Evolutionary conservation across 92 coral and sea anemone genomes (phyloP).

Genomic region (Phenganax subtilis): DNA sequence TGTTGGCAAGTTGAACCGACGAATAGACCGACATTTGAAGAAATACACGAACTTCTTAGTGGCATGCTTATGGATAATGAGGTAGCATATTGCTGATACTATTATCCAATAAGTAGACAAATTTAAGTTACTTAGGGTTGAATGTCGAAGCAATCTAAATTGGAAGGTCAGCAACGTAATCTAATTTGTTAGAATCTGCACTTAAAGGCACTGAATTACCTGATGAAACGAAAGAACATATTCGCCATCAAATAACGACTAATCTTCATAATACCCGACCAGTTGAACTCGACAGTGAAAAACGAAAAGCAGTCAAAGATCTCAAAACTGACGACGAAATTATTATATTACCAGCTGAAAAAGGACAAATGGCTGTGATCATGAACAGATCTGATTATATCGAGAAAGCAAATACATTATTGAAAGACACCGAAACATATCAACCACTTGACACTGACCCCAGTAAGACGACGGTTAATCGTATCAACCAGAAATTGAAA

Average conservation of each 20-base stretch:
- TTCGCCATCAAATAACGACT: constrained; percentile 6
- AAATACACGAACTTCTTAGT: too few relatives aligned
- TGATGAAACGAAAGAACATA: constrained; percentile 2
- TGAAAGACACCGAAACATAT: not conserved
- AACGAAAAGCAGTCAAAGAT: constrained; percentile 5
- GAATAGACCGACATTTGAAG: too few relatives aligned
- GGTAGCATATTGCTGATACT: constrained; percentile 43
- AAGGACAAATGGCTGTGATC: constrained; percentile 5
- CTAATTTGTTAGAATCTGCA: constrained; percentile 16
- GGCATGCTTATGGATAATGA: constrained; percentile 50
- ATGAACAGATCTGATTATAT: too few relatives aligned
- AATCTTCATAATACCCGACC: not conserved
- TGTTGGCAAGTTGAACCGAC: constrained; percentile 66
- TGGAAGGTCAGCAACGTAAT: too few relatives aligned
- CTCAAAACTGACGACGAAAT: not conserved
- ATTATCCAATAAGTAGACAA: too few relatives aligned
- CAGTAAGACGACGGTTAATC: not conserved
- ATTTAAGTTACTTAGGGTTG: too few relatives aligned
- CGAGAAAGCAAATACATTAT: too few relatives aligned
- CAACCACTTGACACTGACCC: constrained; percentile 16
- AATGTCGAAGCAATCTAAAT: too few relatives aligned
- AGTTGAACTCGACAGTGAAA: constrained; percentile 2
- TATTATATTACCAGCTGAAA: constrained; percentile 16
- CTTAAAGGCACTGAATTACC: not conserved
- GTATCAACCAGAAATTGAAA: constrained; percentile 1